These are phyloP conservation scores for Rutpela maculata DNA, from an alignment of 2,888 invertebrate genomes.

Conservation along the genomic window DNA sequence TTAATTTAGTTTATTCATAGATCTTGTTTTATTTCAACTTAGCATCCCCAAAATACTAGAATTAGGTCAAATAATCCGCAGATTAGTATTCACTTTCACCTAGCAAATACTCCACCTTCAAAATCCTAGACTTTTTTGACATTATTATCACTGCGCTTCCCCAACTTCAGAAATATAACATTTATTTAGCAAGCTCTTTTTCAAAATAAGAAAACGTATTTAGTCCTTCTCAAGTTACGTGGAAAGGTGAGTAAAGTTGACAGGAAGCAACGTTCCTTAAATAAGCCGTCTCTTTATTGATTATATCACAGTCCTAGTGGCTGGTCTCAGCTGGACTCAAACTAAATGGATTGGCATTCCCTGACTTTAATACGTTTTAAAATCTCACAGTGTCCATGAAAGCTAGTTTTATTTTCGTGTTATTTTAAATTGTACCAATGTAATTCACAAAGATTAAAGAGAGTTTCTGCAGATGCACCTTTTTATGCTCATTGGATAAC, in stretches of 20 bases:
- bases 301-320: slow-evolving; percentile 41
- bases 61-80: no score
- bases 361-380: slow-evolving; percentile 15
- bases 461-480: no score
- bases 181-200: slow-evolving; percentile 3
- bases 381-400: background rate
- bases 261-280: slow-evolving; percentile 46
- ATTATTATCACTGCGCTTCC: background rate
- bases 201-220: slow-evolving; percentile 9
- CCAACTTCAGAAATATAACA: background rate
- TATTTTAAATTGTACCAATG: background rate
- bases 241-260: slow-evolving; percentile 55
- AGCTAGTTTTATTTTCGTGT: background rate
- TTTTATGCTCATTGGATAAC: no score
- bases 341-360: slow-evolving; percentile 18
- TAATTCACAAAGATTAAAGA: no score
- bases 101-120: no score
- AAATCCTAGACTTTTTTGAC: background rate
- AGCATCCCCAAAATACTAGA: no score
- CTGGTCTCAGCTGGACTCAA: slow-evolving; percentile 32
- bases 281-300: slow-evolving; percentile 51
- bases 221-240: background rate
- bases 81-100: no score
- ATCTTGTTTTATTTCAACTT: no score
- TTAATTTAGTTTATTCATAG: no score